Evolutionary conservation across 2,888 invertebrate genomes (phyloP).

Genomic region (Platynereis dumerilii): DNA sequence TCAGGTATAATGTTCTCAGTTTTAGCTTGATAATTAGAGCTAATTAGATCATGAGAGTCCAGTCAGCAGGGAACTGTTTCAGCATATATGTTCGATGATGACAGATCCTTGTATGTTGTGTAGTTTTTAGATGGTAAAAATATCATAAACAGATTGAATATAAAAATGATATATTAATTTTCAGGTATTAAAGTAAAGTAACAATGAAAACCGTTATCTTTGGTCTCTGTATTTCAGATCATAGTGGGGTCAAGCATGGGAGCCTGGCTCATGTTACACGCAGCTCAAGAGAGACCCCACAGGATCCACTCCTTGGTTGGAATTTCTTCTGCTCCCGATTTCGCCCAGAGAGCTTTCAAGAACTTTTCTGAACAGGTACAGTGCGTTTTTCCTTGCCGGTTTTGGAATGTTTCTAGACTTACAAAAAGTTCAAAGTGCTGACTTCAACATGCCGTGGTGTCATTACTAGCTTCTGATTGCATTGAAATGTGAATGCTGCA

Average conservation of each 20-base stretch:
- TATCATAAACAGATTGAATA: too few species aligned
- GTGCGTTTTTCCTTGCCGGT: background rate
- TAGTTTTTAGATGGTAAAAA: too few species aligned
- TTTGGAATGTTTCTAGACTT: too few species aligned
- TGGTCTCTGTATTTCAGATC: constrained; percentile 32
- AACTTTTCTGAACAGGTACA: constrained; percentile 9
- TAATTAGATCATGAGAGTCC: background rate
- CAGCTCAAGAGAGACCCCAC: constrained; percentile 30
- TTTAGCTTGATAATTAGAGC: background rate
- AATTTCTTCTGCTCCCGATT: constrained; percentile 33
- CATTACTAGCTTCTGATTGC: too few species aligned
- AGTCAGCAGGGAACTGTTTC: background rate
- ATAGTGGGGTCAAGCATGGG: constrained; percentile 40
- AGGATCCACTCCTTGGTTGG: constrained; percentile 35
- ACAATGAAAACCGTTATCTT: too few species aligned
- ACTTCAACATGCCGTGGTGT: too few species aligned
- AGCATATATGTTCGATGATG: too few species aligned
- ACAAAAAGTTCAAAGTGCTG: too few species aligned
- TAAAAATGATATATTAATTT: too few species aligned
- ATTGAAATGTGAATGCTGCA: too few species aligned
- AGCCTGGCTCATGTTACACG: constrained; percentile 29
- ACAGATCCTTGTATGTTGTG: too few species aligned
- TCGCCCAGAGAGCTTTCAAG: constrained; percentile 6
- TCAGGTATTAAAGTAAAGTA: too few species aligned
- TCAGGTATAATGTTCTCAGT: constrained; percentile 29